These are phyloP conservation scores for Phoxinus phoxinus DNA, from an alignment of 2,113 vertebrate species.

Conservation along the genomic window DNA sequence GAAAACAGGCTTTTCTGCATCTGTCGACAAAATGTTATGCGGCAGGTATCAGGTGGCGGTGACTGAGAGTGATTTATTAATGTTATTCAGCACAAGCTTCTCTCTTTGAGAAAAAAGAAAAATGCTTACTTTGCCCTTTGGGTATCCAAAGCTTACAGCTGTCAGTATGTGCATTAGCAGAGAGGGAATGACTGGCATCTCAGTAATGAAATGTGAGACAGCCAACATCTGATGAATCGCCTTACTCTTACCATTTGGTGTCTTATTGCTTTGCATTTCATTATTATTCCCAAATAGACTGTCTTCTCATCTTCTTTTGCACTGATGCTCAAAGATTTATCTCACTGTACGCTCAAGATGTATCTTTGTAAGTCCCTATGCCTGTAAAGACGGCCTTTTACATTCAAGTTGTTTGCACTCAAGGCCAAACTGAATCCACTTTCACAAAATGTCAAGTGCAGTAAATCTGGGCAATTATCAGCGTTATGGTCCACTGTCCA, in stretches of 20 bases:
- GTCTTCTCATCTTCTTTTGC: neutral
- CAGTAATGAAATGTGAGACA: slow-evolving; percentile 27
- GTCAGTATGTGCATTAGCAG: slow-evolving; percentile 2
- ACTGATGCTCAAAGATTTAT: slow-evolving; percentile 15
- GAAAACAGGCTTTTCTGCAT: slow-evolving; percentile 29
- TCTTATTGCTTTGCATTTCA: slow-evolving; percentile 12
- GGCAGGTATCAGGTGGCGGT: neutral
- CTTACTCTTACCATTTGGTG: slow-evolving; percentile 7
- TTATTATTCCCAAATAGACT: slow-evolving; percentile 29
- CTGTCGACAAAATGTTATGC: neutral
- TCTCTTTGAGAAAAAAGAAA: slow-evolving; percentile 12
- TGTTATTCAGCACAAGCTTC: slow-evolving; percentile 19
- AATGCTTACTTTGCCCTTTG: slow-evolving; percentile 10
- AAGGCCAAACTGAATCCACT: slow-evolving; percentile 6
- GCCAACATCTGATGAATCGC: slow-evolving; percentile 33
- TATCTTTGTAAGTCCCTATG: neutral
- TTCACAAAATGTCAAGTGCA: slow-evolving; percentile 23
- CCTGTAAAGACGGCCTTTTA: neutral
- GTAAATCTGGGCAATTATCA: slow-evolving; percentile 10
- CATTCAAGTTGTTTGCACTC: neutral
- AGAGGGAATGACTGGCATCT: slow-evolving; percentile 20
- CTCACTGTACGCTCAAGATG: slow-evolving; percentile 9
- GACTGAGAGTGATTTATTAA: slow-evolving; percentile 36
- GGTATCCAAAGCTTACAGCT: slow-evolving; percentile 40
- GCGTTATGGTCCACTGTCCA: neutral